Evolutionary conservation across 2,888 invertebrate species (phyloP), one percentile per base, ranked within the genome.

Genomic region (Caradrina clavipalpis): DNA sequence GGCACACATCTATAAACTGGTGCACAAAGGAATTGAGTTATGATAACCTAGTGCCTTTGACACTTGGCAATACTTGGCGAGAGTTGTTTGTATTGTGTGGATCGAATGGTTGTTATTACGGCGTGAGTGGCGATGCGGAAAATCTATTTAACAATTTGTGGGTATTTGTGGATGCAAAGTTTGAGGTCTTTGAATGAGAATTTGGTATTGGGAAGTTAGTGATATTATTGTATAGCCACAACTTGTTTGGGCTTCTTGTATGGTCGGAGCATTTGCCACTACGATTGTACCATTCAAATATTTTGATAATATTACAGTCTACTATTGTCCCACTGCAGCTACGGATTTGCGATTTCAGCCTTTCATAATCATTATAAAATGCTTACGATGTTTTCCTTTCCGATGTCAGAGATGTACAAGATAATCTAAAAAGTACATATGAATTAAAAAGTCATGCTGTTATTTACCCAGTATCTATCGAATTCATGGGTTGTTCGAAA

Each of bases 1-100:
- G 49, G 22, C n/a, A 50, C 31, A 61, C 73, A 64, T 65, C 31
- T 65, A 74, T 84, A 85, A 87, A 82, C 76, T 73, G 82, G 61
- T 86, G 81, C 86, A 89, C 86, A 89, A 87, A 85, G 80, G 80
- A 69, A 55, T 58, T 89, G 90, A 90, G 82, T 90, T 89, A 90
- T 87, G 90, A 80, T 80, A 77, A 73, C 62, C 69, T 77, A 77
- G 85, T 89, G 89, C 65, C 47, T 73, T 76, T 87, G 90, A 88
- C 90, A 88, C 85, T 83, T 78, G 81, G 83, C 65, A 79, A 84
- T 75, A 82, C 80, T 82, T 68, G 53, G 69, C 57, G 45, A 17
- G 51, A 81, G 66, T 72, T 73, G 75, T 81, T 39, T 62, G 85
- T 71, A 74, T 73, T 76, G 74, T 79, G 63, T 26, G 67, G 55